phyloP scores from a whole-genome alignment of 2,888 invertebrate genomes.

The Autographa pulchrina region DNA sequence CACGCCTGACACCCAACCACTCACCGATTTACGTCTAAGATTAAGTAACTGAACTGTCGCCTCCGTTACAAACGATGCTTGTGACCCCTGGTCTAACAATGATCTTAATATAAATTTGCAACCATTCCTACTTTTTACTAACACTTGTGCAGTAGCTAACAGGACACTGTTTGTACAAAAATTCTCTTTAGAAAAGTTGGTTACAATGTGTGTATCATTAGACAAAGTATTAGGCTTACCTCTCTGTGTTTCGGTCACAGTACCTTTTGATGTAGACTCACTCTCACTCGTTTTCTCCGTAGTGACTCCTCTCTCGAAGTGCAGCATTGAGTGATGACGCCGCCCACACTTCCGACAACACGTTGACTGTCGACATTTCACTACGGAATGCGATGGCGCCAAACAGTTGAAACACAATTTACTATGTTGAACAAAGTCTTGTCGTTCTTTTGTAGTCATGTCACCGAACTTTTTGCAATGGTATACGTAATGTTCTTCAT shows the following conservation, averaged over 20 bases:
- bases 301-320: slow-evolving; percentile 22
- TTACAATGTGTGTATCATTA: slow-evolving; percentile 13
- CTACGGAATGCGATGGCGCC: slow-evolving; percentile 20
- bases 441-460: slow-evolving; percentile 18
- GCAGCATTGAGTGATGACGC: slow-evolving; percentile 34
- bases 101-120: slow-evolving; percentile 17
- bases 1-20: neutral
- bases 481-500: slow-evolving; percentile 20
- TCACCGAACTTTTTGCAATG: slow-evolving; percentile 23
- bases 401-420: slow-evolving; percentile 36
- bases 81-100: slow-evolving; percentile 27
- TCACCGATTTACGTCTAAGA: neutral
- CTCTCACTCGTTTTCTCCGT: slow-evolving; percentile 13
- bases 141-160: slow-evolving; percentile 31
- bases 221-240: slow-evolving; percentile 16
- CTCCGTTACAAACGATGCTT: slow-evolving; percentile 19
- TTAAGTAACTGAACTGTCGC: slow-evolving; percentile 13
- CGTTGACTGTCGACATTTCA: slow-evolving; percentile 23
- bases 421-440: slow-evolving; percentile 29
- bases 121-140: slow-evolving; percentile 16
- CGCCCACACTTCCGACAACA: slow-evolving; percentile 27
- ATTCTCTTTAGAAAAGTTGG: slow-evolving; percentile 7
- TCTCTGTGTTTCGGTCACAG: slow-evolving; percentile 9
- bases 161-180: slow-evolving; percentile 15
- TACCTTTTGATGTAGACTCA: neutral